These are phyloP conservation scores for Phengaris arion DNA, from an alignment of 2,888 invertebrate species.

Conservation along the genomic window DNA sequence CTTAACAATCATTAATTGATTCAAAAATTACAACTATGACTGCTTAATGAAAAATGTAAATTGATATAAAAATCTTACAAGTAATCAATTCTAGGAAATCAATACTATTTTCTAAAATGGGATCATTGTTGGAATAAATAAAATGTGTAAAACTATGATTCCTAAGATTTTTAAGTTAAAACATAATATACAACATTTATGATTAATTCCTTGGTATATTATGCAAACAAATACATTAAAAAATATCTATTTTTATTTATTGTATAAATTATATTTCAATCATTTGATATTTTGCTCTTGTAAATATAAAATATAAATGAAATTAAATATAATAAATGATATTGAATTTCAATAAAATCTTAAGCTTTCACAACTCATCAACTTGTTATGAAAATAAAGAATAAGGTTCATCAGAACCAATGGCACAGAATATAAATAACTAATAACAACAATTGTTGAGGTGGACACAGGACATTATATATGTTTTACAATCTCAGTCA, in stretches of 20 bases:
- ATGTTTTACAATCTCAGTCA: background rate
- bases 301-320: background rate
- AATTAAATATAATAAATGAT: background rate
- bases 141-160: conserved; percentile 18
- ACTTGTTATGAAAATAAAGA: conserved; percentile 13
- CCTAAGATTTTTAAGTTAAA: background rate
- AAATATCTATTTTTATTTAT: background rate
- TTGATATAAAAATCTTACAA: conserved; percentile 35
- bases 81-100: conserved; percentile 28
- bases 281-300: background rate
- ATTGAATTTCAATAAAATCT: conserved; percentile 3
- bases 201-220: background rate
- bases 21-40: conserved; percentile 12
- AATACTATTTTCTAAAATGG: conserved; percentile 23
- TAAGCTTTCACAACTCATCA: background rate
- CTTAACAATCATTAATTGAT: background rate
- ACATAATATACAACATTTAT: background rate
- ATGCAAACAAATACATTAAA: background rate
- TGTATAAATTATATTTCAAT: conserved; percentile 15
- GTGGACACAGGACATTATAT: conserved; percentile 1
- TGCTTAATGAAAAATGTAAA: conserved; percentile 33
- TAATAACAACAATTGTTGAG: conserved; percentile 5
- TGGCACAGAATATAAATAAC: conserved; percentile 27
- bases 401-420: conserved; percentile 13
- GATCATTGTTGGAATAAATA: conserved; percentile 22